Evolutionary conservation across 30 jellyfish, hydroid and myxozoan genomes (phyloP), one percentile per base, ranked within the genome.

Genomic region (Pelagia noctiluca): DNA sequence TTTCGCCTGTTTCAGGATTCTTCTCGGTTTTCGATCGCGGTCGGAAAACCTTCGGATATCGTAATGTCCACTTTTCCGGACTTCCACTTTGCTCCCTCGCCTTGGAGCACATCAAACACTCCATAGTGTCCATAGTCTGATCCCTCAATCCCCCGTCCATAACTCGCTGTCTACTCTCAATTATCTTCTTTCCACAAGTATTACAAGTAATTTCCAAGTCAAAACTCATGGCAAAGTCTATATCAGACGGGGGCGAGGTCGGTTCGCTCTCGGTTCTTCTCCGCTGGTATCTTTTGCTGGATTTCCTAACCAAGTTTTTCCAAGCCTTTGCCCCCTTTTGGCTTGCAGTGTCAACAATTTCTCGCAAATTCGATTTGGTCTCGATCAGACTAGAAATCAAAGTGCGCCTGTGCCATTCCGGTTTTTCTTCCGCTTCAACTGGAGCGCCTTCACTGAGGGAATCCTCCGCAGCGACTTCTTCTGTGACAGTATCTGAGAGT

Each of bases 301-400:
- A 70, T 57, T 86, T 86, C 60, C 75, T 89, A 35, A 85, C 46
- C 28, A 95, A 65, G 37, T 84, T 83, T 53, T 86, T 47, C 99
- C 99, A 95, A 8, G 96, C 97, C 23, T 86, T 88, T 28, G 93
- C 82, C 22, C 99, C 99, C 22, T 91, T 88, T 29, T 69, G 89
- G 21, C 98, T 89, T 31, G 99, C 99, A 29, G 57, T 84, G 29
- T 95, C 97, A 50, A 95, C 99, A 69, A 95, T 95, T 63, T 88
- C 97, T n/a, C 99, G 93, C 50, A 95, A 86, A 60, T 76, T 89
- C 42, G 86, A 92, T 62, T 95, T 95, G 47, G 97, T 95, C 50
- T 89, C 96, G 36, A 95, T 80, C 69, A 95, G 29, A 36, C 91
- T 88, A 34, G 96, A 84, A 5, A 95, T 88, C 31, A 95, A 67